Evolutionary conservation across 2,888 invertebrate genomes (phyloP).

Genomic region (Agrotis ipsilon): DNA sequence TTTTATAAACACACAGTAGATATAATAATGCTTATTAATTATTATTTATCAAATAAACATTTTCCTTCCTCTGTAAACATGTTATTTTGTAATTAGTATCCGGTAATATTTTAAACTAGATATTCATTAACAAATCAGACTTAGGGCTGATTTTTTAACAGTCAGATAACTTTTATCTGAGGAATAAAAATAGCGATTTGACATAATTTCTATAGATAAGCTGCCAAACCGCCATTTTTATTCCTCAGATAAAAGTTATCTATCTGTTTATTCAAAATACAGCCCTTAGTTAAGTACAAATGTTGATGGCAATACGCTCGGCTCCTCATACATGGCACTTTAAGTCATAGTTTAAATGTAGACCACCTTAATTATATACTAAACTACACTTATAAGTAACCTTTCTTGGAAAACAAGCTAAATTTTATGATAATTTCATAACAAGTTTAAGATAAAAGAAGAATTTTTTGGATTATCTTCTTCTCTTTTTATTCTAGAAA

Average conservation of each 20-base stretch:
- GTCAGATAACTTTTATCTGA: no score
- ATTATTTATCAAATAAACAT: slow-evolving; percentile 6
- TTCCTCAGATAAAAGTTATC: no score
- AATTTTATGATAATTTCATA: neutral
- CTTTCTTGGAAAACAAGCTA: neutral
- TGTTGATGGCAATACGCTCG: neutral
- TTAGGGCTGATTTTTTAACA: no score
- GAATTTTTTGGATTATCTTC: neutral
- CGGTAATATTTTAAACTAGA: neutral
- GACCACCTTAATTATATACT: neutral
- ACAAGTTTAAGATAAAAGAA: neutral
- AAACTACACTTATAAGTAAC: neutral
- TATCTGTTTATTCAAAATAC: no score
- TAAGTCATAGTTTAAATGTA: no score
- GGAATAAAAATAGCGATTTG: no score
- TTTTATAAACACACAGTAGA: slow-evolving; percentile 3
- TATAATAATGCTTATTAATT: slow-evolving; percentile 7
- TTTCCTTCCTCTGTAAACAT: slow-evolving; percentile 2
- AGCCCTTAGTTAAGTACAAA: no score
- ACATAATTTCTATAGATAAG: no score
- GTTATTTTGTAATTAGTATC: neutral
- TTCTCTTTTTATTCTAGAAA: no score
- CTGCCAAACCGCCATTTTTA: no score
- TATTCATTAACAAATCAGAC: no score
- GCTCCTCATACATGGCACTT: neutral